Percentiles rank a stretch among this genome's conserved stretches.
Conservation (phyloP, 2,797 vertebrate species). For the Acridotheres tristis region DNA sequence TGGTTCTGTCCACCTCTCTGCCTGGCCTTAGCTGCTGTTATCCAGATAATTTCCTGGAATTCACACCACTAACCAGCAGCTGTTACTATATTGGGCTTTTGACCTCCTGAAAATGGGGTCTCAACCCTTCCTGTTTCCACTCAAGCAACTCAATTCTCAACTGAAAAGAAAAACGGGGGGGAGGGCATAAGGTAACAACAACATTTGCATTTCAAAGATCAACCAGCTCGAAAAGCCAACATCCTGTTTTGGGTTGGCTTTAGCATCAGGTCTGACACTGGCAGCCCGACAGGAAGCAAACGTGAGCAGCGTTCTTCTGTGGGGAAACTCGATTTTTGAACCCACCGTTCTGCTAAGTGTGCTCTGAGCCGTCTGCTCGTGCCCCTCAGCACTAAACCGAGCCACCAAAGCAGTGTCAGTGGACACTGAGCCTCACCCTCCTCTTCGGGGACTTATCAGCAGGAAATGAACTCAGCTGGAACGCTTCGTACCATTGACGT, state of each 20-base stretch:
- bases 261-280: neutral
- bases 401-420: neutral
- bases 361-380: neutral
- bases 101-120: neutral
- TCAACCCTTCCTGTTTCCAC: neutral
- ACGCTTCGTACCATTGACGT: slow-evolving; percentile 29
- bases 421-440: slow-evolving; percentile 28
- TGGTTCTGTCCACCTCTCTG: neutral
- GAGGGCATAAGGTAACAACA: neutral
- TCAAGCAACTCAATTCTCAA: neutral
- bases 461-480: slow-evolving; percentile 73
- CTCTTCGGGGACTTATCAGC: slow-evolving; percentile 65
- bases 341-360: neutral
- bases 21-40: neutral
- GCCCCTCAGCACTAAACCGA: neutral
- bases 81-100: neutral
- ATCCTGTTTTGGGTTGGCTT: slow-evolving; percentile 72
- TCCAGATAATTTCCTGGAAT: neutral
- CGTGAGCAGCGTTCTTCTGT: neutral
- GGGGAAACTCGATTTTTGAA: neutral
- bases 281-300: slow-evolving; percentile 54
- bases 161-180: neutral
- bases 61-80: neutral
- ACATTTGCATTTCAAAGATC: slow-evolving; percentile 52
- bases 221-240: slow-evolving; percentile 46